These are phyloP conservation scores for Nasonia vitripennis DNA, from an alignment of 1,140 invertebrate genomes.

Conservation along the genomic window DNA sequence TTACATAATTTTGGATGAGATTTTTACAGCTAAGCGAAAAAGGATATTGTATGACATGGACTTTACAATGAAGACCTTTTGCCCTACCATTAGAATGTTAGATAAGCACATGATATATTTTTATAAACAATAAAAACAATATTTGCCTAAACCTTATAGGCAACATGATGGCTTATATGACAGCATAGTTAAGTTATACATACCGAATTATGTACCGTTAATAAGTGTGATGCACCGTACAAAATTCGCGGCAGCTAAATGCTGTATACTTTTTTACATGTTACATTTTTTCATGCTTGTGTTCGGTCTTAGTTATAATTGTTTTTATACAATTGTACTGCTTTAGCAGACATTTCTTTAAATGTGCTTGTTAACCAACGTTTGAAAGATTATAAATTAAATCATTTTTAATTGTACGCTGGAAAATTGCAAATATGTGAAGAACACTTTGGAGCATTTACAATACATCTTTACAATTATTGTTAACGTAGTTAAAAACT, in stretches of 20 bases:
- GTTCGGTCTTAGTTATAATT: neutral
- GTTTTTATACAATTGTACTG: conserved; percentile 19
- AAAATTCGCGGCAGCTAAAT: conserved; percentile 34
- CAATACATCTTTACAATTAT: neutral
- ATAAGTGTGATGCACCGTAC: conserved; percentile 13
- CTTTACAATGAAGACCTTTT: neutral
- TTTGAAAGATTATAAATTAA: conserved; percentile 8
- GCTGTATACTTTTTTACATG: conserved; percentile 28
- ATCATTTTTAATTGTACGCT: neutral
- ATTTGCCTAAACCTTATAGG: neutral
- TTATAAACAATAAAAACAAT: conserved; percentile 4
- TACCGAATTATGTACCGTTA: conserved; percentile 19
- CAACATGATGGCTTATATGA: neutral
- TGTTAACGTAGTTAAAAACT: conserved; percentile 25
- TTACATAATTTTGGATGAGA: conserved; percentile 3
- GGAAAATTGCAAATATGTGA: neutral
- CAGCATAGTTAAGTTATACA: conserved; percentile 7
- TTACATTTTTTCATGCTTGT: conserved; percentile 8
- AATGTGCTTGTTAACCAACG: conserved; percentile 5
- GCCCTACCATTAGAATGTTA: neutral
- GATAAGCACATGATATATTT: neutral
- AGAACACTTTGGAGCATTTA: conserved; percentile 19
- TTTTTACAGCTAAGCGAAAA: neutral
- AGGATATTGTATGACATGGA: neutral
- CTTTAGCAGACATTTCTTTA: neutral